These are phyloP conservation scores for Drosophila demipolita DNA, from an alignment of 2,888 invertebrate species.

Conservation along the genomic window DNA sequence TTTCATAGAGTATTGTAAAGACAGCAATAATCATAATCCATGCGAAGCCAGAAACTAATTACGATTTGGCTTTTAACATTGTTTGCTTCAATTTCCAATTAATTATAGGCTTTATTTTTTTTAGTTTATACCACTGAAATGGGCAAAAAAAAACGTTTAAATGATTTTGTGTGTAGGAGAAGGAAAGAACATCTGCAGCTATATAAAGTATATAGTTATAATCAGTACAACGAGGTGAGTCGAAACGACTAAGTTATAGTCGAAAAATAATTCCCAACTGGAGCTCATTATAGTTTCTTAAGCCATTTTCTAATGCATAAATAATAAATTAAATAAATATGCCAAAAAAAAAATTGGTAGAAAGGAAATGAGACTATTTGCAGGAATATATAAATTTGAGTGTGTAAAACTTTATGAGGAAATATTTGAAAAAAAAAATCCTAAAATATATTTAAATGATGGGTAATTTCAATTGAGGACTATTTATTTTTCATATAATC, in stretches of 20 bases:
- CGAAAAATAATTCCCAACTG: not conserved
- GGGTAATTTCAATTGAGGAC: not conserved
- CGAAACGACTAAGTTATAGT: not conserved
- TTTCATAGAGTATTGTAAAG: not conserved
- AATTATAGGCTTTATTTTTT: conserved; percentile 23
- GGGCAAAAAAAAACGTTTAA: not conserved
- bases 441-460: not conserved
- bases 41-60: conserved; percentile 34
- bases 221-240: not conserved
- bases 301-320: not conserved
- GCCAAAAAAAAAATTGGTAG: not conserved
- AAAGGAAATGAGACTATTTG: not conserved
- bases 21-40: conserved; percentile 36
- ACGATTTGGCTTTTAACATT: conserved; percentile 29
- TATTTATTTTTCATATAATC: not conserved
- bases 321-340: not conserved
- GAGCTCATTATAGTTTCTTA: not conserved
- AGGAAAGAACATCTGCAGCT: not conserved
- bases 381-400: not conserved
- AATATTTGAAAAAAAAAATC: not conserved
- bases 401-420: not conserved
- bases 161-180: not conserved
- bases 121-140: not conserved
- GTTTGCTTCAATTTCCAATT: conserved; percentile 41
- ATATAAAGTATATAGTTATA: not conserved